Conservation (phyloP, 30 jellyfish, hydroid and myxozoan genomes). For the Turritopsis dohrnii region DNA sequence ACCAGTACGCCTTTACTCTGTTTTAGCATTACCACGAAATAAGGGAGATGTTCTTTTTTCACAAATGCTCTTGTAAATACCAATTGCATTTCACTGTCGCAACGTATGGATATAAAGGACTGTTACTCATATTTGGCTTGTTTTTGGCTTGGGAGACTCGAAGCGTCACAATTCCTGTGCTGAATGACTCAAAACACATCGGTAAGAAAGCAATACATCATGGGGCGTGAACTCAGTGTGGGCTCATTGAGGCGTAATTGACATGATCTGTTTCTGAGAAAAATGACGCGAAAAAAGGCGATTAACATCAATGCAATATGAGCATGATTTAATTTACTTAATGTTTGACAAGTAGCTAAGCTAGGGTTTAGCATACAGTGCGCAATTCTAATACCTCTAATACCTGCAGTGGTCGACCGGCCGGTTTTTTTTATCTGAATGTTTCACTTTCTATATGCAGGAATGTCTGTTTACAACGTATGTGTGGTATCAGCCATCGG, state of each 20-base stretch:
- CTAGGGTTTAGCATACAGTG: too few relatives aligned
- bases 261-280: too few relatives aligned
- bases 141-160: constrained; percentile 89
- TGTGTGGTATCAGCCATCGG: constrained; percentile 78
- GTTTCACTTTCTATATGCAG: background rate
- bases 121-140: constrained; percentile 61
- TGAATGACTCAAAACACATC: constrained; percentile 68
- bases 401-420: too few relatives aligned
- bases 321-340: too few relatives aligned
- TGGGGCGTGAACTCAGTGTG: too few relatives aligned
- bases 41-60: constrained; percentile 46
- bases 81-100: constrained; percentile 53
- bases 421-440: background rate
- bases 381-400: too few relatives aligned
- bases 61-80: constrained; percentile 48
- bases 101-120: constrained; percentile 59
- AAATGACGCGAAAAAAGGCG: too few relatives aligned
- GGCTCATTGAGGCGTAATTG: too few relatives aligned
- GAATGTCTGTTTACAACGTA: constrained; percentile 86
- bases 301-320: too few relatives aligned
- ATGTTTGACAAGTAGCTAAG: background rate
- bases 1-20: too few relatives aligned
- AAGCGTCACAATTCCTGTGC: constrained; percentile 66
- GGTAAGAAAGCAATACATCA: constrained; percentile 34
- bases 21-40: constrained; percentile 40